These are phyloP conservation scores for Dolichopus griseipennis DNA, from an alignment of 2,888 invertebrate species.

Conservation along the genomic window DNA sequence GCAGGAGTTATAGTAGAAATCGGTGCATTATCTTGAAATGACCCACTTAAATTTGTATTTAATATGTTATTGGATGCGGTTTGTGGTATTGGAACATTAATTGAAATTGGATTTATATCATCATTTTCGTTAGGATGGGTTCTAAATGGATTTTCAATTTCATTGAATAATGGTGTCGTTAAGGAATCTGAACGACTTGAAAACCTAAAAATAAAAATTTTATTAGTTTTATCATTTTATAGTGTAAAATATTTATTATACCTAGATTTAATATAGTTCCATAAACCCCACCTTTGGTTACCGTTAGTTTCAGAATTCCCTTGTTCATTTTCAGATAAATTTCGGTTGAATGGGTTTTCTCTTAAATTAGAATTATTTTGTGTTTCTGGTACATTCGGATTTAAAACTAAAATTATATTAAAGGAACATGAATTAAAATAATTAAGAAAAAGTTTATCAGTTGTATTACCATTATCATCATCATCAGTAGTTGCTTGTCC, in stretches of 20 bases:
- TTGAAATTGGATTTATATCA: conserved; percentile 11
- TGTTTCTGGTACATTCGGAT: conserved; percentile 25
- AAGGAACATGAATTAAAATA: neutral
- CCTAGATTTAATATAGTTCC: conserved; percentile 33
- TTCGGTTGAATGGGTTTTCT: conserved; percentile 42
- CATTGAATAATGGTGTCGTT: neutral
- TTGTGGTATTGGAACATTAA: conserved; percentile 14
- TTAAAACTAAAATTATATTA: conserved; percentile 27
- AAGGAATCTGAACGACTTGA: neutral
- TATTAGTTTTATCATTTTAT: conserved; percentile 7
- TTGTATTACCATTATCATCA: conserved; percentile 36
- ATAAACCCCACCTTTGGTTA: conserved; percentile 26
- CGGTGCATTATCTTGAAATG: conserved; percentile 37
- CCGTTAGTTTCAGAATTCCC: conserved; percentile 32
- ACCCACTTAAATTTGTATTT: conserved; percentile 43
- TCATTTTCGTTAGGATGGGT: neutral
- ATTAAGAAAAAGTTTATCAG: neutral
- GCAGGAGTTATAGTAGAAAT: conserved; percentile 27
- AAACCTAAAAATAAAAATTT: neutral
- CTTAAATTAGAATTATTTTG: conserved; percentile 25
- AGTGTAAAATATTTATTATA: conserved; percentile 19
- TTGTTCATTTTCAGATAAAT: conserved; percentile 29
- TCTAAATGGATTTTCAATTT: neutral
- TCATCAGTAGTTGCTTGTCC: conserved; percentile 34
- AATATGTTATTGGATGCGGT: conserved; percentile 40